A percentile compares a stretch with the other conserved stretches of the same genome.
Conservation (phyloP, 1,140 invertebrate species). For the Olivierus martensii region DNA sequence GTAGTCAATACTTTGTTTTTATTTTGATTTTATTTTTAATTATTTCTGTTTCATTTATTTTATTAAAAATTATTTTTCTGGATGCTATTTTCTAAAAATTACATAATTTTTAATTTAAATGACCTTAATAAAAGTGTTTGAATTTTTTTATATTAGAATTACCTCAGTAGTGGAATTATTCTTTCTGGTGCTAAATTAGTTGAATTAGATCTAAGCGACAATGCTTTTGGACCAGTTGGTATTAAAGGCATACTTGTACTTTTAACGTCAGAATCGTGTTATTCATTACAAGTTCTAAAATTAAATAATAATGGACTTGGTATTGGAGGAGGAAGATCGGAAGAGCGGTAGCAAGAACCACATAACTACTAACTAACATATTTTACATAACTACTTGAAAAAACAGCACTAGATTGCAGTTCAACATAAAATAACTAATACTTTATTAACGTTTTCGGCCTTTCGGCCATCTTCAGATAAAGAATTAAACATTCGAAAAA, state of each 20-base stretch:
- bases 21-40: conserved; percentile 40
- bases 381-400: too few species aligned
- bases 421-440: too few species aligned
- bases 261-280: conserved; percentile 68
- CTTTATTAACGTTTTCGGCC: too few species aligned
- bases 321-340: conserved; percentile 70
- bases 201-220: conserved; percentile 90
- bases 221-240: conserved; percentile 94
- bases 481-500: too few species aligned
- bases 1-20: too few species aligned
- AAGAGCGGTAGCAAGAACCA: too few species aligned
- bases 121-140: not conserved
- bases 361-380: too few species aligned
- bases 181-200: conserved; percentile 57
- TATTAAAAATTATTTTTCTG: not conserved
- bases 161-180: conserved; percentile 67
- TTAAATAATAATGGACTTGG: conserved; percentile 95
- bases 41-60: not conserved
- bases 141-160: conserved; percentile 38
- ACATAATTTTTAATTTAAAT: not conserved
- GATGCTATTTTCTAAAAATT: not conserved
- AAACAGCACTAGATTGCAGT: too few species aligned
- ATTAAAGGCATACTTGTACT: conserved; percentile 75
- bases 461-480: too few species aligned
- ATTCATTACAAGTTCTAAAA: conserved; percentile 56